Percentiles rank a stretch among this genome's conserved stretches.
Evolutionary conservation across 1,140 invertebrate species (phyloP).

Genomic region (Mercenaria mercenaria): DNA sequence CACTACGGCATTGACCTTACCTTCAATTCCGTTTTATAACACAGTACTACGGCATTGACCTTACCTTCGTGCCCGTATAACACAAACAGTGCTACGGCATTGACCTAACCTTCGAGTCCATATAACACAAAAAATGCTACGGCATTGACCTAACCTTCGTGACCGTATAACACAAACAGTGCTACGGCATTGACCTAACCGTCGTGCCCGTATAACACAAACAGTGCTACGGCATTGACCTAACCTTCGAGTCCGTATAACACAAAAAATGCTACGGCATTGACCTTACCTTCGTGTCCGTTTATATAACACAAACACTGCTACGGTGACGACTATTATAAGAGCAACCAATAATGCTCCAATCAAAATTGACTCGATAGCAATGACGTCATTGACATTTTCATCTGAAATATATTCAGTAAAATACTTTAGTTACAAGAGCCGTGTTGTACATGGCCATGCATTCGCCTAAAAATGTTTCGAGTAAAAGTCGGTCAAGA

Average conservation of each 20-base stretch:
- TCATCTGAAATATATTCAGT: conserved; percentile 1
- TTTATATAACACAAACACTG: background rate
- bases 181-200: background rate
- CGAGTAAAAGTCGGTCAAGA: too few relatives aligned
- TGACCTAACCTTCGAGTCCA: too few relatives aligned
- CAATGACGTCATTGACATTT: conserved; percentile 15
- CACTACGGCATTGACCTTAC: too few relatives aligned
- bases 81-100: too few relatives aligned
- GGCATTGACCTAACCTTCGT: background rate
- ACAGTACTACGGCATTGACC: background rate
- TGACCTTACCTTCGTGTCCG: background rate
- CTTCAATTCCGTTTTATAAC: too few relatives aligned
- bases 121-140: background rate
- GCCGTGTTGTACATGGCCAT: too few relatives aligned
- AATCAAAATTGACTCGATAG: conserved; percentile 9
- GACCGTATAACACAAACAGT: background rate
- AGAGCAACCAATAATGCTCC: conserved; percentile 4
- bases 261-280: background rate
- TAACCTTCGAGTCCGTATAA: background rate
- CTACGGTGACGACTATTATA: background rate
- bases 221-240: too few relatives aligned
- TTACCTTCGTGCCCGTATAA: too few relatives aligned
- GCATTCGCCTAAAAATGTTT: too few relatives aligned
- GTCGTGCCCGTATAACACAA: too few relatives aligned
- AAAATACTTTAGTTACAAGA: too few relatives aligned